Base-by-base conservation (phyloP, 1,140 invertebrate species). In the Drosophila virilis region DNA sequence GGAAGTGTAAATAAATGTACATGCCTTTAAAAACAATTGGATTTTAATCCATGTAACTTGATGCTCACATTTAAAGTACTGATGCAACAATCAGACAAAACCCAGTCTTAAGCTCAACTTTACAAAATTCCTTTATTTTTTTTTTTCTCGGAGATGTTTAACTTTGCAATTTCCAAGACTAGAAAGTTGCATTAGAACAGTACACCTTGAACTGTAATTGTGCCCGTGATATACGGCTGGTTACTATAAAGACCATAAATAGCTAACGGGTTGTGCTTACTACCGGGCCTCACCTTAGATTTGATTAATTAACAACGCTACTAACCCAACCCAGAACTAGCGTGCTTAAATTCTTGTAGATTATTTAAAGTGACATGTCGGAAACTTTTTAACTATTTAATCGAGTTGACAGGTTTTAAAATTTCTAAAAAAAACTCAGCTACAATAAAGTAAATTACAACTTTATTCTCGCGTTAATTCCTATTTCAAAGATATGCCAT, bases 301-400 rank as follows among this genome's bases (percentile, higher is more conserved):
- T 54, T 28, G 22, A 28, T 61, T 61, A 48, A 58, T 64, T 35
- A 60, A 17, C 40, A 45, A 35, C 33, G 38, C 55, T 62, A 55
- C 10, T 37, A 35, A 58, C 52, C 64, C 64, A 52, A 52, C 71
- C 74, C 59, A 46, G 40, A 54, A 62, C 9, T 22, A 35, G 38
- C 40, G 9, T 50, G 35, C 37, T 50, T 45, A 50, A 22, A 22
- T 58, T 54, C 42, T 28, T 28, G 22, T 28, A 28, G 3, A 22
- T 60, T 61, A 64, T 46, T 55, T 17, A 42, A 60, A 38, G 73
- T 46, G 50, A 28, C 43, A 46, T 40, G 69, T 59, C 42, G 22
- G 65, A 81, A 81, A 78, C 83, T 57, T 73, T 80, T 85, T 28
- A 81, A 78, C 83, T 60, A 77, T 15, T 45, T 17, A 45, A 45